Evolutionary conservation across 2,888 invertebrate species (phyloP), one percentile per base, ranked within the genome.

Genomic region (Myopa tessellatipennis): DNA sequence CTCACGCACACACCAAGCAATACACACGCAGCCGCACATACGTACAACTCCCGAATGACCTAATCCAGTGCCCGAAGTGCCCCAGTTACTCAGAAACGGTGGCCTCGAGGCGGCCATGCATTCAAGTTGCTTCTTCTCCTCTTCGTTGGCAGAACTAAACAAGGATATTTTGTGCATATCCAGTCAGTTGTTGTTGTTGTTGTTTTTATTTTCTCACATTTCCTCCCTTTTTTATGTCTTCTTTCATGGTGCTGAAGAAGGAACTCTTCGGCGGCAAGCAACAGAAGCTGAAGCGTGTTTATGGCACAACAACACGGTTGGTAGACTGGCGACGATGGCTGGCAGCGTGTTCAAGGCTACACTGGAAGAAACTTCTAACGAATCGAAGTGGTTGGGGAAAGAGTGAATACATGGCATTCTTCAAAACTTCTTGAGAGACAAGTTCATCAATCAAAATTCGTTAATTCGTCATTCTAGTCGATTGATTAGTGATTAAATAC

Each of bases 11-110:
- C 18, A 72, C 18, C 61, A 16, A 16, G 52, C 16, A 36, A 63
- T 38, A 72, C n/a, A 50, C 18, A 60, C 67, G 45, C 50, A 38
- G 52, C 63, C 60, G 26, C 60, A 50, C 36, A 60, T n/a, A 52
- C 36, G 65, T n/a, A 52, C n/a, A 58, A 77, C 72, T 34, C 77
- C 72, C 26, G 77, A 52, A 77, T 77, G 77, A 77, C 77, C 77
- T 77, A 77, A 77, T 77, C 72, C 55, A 65, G 55, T 58, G 68
- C 12, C 63, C 65, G 67, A 38, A 26, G 40, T 76, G 69, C 61
- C 76, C 75, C 69, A 76, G 69, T 69, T 38, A 68, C 76, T 60
- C 52, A 74, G 7, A 65, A 74, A 65, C 74, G 45, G n/a, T 74
- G 74, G 34, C 67, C 65, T 55, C 50, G 65, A 65, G 36, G 38